Evolutionary conservation across 2,113 vertebrate genomes (phyloP).

Genomic region (Andinoacara biseriatus): DNA sequence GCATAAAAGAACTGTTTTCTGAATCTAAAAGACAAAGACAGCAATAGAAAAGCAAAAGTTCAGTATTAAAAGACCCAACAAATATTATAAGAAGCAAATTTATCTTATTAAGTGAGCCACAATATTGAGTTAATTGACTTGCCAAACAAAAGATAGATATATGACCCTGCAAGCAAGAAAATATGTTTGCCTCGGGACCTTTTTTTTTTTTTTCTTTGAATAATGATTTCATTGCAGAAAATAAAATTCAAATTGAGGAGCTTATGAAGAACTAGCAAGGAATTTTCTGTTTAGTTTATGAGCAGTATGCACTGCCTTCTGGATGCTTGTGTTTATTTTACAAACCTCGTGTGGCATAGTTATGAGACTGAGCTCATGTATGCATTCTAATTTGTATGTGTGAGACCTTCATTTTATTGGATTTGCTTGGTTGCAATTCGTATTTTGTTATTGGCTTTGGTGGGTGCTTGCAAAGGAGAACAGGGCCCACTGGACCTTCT

Average conservation of each 20-base stretch:
- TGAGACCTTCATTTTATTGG: conserved; percentile 46
- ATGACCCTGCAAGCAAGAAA: conserved; percentile 48
- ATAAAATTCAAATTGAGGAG: conserved; percentile 68
- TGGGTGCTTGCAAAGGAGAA: conserved; percentile 28
- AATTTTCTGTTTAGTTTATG: conserved; percentile 56
- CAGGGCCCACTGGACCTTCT: conserved; percentile 39
- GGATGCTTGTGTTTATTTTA: conserved; percentile 34
- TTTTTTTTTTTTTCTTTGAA: conserved; percentile 54
- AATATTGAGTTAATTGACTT: conserved; percentile 65
- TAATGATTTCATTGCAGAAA: conserved; percentile 70
- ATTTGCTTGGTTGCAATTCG: conserved; percentile 65
- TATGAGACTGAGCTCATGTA: conserved; percentile 60
- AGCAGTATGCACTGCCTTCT: conserved; percentile 39
- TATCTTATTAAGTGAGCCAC: conserved; percentile 22
- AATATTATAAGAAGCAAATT: conserved; percentile 50
- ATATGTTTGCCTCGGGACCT: conserved; percentile 50
- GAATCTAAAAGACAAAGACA: conserved; percentile 5
- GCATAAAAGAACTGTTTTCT: not conserved
- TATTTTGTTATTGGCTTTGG: conserved; percentile 50
- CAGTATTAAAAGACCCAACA: conserved; percentile 34
- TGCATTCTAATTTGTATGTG: conserved; percentile 61
- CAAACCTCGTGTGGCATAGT: conserved; percentile 56
- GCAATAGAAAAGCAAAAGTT: not conserved
- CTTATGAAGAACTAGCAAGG: conserved; percentile 44
- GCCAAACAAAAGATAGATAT: conserved; percentile 56